Evolutionary conservation across 2,888 invertebrate genomes (phyloP).

Genomic region (Melinaea marsaeus): DNA sequence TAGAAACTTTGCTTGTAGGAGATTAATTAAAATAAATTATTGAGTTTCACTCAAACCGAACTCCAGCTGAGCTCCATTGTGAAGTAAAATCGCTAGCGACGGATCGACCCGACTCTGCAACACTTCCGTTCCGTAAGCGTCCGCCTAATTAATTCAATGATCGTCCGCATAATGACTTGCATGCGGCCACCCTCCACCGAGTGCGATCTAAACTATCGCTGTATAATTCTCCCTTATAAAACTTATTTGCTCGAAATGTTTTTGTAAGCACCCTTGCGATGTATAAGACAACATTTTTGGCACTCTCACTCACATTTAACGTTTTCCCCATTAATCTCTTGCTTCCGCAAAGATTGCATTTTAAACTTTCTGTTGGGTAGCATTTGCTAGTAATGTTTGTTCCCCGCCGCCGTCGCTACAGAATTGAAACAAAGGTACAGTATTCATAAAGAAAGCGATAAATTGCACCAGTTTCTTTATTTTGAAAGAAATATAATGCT

Average conservation of each 20-base stretch:
- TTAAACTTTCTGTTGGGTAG: constrained; percentile 64
- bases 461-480: constrained; percentile 33
- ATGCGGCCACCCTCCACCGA: constrained; percentile 58
- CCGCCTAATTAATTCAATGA: constrained; percentile 74
- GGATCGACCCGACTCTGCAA: constrained; percentile 40
- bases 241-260: constrained; percentile 58
- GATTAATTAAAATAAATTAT: constrained; percentile 8
- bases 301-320: constrained; percentile 65
- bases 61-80: constrained; percentile 43
- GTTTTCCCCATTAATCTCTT: constrained; percentile 68
- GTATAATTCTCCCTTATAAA: constrained; percentile 70
- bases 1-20: constrained; percentile 4
- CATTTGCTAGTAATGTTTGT: constrained; percentile 64
- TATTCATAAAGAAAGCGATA: constrained; percentile 38
- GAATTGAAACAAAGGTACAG: constrained; percentile 47
- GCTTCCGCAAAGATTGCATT: constrained; percentile 66
- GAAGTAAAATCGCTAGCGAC: constrained; percentile 23
- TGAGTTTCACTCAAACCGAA: constrained; percentile 30
- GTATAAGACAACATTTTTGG: constrained; percentile 55
- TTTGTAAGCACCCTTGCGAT: constrained; percentile 53
- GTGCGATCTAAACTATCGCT: constrained; percentile 61
- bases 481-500: constrained; percentile 30
- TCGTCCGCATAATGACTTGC: constrained; percentile 75
- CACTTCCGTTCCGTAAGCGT: constrained; percentile 56
- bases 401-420: constrained; percentile 33